A percentile compares a stretch with the other conserved stretches of the same genome.
Evolutionary conservation across 1,140 invertebrate genomes (phyloP).

Genomic region (Globodera rostochiensis): DNA sequence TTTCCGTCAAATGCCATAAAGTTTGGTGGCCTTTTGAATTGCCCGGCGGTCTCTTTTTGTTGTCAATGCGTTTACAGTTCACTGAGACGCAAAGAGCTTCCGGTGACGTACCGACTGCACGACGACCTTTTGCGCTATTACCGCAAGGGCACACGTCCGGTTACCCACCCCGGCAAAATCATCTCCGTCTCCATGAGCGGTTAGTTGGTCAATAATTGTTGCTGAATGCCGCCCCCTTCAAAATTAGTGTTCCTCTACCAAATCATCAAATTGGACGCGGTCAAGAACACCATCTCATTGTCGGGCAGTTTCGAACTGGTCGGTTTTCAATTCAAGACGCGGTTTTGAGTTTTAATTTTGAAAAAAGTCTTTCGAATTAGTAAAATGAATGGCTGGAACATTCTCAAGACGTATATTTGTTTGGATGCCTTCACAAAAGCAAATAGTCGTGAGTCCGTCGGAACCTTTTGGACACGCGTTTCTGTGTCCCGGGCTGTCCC

Average conservation of each 20-base stretch:
- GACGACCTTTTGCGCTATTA: conserved; percentile 55
- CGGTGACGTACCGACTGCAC: conserved; percentile 63
- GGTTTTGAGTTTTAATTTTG: too few relatives aligned
- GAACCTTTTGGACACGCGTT: conserved; percentile 34
- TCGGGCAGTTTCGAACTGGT: conserved; percentile 65
- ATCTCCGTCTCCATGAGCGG: conserved; percentile 58
- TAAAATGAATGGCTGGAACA: not conserved
- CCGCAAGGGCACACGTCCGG: conserved; percentile 63
- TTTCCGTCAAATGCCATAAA: not conserved
- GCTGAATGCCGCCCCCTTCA: not conserved
- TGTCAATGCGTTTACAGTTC: conserved; percentile 33
- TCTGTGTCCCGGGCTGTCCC: not conserved
- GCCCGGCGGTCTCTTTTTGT: not conserved
- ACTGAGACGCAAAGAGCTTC: conserved; percentile 58
- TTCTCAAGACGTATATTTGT: conserved; percentile 9
- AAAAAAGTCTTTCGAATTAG: too few relatives aligned
- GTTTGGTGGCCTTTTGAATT: conserved; percentile 16
- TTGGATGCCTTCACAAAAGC: conserved; percentile 24
- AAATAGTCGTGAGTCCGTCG: conserved; percentile 54
- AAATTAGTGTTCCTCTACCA: conserved; percentile 60
- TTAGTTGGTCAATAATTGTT: not conserved
- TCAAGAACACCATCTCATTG: conserved; percentile 64
- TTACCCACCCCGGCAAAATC: conserved; percentile 63
- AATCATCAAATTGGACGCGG: conserved; percentile 64
- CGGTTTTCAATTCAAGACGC: conserved; percentile 26